Base-by-base conservation (phyloP, 2,797 vertebrate genomes). In the Galaxias olidus region DNA sequence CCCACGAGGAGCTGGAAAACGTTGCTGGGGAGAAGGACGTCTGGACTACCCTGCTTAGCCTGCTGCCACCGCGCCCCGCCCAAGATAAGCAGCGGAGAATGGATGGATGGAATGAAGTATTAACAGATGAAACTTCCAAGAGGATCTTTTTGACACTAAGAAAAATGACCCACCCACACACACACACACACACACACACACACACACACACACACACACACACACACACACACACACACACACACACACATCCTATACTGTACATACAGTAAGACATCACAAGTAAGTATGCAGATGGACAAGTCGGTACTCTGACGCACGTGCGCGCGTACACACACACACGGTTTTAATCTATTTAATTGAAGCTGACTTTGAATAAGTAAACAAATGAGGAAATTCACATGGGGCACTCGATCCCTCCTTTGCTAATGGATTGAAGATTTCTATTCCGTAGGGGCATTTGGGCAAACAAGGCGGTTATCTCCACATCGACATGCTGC, bases 351-450 rank as follows among this genome's bases (percentile, higher is more conserved):
- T 92, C 87, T 86, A 80, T 88, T 89, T 90, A 90, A 92, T 89
- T 90, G 86, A 88, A 88, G 72, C 85, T 80, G 88, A 91, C 83
- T 86, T 89, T 89, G 88, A 90, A 90, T 91, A 88, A 88, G 88
- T 89, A 91, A 92, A 91, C 84, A 90, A 90, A 90, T 89, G 84
- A 89, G 88, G 85, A 89, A 88, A 92, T 89, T 89, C 83, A 88
- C 86, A 86, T 76, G 88, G 84, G 88, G 83, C 84, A 88, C 84
- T 82, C 84, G 87, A 92, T 90, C 89, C 84, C 84, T 80, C 75
- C 77, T 82, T 64, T 42, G 79, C 82, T 91, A 92, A 91, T 91
- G 86, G 89, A 92, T 87, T 90, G 86, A 84, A 89, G 88, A 91
- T 92, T 91, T 87, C 86, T 89, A 87, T 87, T 85, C 84, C 84